Conservation (phyloP, 2,888 invertebrate species). For the Stenolophus ochropezus region DNA sequence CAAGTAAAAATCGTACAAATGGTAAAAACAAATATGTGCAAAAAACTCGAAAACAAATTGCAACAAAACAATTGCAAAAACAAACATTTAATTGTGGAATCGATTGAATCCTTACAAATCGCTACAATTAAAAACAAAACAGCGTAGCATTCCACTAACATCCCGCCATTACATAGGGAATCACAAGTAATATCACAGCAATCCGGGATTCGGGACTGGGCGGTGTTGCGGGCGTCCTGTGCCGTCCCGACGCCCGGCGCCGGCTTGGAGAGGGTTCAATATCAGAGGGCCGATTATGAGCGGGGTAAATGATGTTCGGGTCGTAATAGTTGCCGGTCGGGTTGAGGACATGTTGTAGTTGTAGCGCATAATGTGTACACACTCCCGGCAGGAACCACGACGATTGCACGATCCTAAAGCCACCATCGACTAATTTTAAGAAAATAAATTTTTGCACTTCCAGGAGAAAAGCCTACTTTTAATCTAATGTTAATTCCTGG, state of each 20-base stretch:
- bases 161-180: background rate
- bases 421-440: too few species aligned
- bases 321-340: conserved; percentile 36
- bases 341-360: conserved; percentile 29
- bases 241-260: too few species aligned
- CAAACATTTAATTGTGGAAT: background rate
- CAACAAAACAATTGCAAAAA: background rate
- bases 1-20: background rate
- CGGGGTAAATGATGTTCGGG: conserved; percentile 33
- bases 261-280: conserved; percentile 15
- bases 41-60: background rate
- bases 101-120: background rate
- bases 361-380: background rate
- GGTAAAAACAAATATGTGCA: background rate
- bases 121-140: background rate
- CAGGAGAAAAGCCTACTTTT: too few species aligned
- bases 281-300: conserved; percentile 36
- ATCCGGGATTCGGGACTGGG: background rate
- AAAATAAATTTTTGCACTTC: too few species aligned
- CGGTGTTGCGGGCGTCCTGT: too few species aligned
- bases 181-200: background rate
- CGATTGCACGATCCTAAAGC: background rate
- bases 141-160: background rate
- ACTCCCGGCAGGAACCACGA: background rate
- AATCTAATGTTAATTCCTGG: too few species aligned